Conservation (phyloP, 2,797 vertebrate genomes). For the Nothura maculosa region DNA sequence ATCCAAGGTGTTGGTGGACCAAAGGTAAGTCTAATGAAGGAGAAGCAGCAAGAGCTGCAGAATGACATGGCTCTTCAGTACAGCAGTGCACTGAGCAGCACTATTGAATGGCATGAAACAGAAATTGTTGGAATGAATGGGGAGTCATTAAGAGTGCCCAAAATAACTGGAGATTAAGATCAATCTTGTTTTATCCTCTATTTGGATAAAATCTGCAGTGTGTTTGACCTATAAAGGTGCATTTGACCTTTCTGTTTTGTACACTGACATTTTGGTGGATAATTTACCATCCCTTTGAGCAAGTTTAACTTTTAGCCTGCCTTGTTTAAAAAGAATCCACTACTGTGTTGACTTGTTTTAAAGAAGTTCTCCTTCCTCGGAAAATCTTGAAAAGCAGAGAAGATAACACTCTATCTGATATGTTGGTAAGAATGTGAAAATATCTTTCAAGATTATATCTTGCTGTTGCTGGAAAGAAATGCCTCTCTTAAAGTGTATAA, state of each 20-base stretch:
- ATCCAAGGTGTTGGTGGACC: background rate
- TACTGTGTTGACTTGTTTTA: background rate
- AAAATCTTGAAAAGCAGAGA: background rate
- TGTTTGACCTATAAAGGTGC: background rate
- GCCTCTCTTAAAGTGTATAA: background rate
- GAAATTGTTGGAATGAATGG: background rate
- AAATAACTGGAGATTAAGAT: background rate
- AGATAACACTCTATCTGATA: background rate
- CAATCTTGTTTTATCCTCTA: background rate
- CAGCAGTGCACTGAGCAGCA: background rate
- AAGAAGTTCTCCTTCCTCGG: background rate
- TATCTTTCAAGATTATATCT: background rate
- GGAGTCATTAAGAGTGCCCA: background rate
- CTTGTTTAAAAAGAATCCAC: background rate
- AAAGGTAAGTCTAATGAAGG: background rate
- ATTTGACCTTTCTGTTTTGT: background rate
- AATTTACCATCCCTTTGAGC: background rate
- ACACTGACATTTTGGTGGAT: background rate
- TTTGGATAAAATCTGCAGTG: background rate
- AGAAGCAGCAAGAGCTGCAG: background rate
- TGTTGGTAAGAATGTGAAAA: background rate
- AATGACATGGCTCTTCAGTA: slow-evolving; percentile 13
- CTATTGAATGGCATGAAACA: slow-evolving; percentile 2
- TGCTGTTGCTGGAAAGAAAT: slow-evolving; percentile 6
- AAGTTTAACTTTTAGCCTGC: background rate